Conservation (phyloP, 2,797 vertebrate species). For the Lithobates sylvaticus region DNA sequence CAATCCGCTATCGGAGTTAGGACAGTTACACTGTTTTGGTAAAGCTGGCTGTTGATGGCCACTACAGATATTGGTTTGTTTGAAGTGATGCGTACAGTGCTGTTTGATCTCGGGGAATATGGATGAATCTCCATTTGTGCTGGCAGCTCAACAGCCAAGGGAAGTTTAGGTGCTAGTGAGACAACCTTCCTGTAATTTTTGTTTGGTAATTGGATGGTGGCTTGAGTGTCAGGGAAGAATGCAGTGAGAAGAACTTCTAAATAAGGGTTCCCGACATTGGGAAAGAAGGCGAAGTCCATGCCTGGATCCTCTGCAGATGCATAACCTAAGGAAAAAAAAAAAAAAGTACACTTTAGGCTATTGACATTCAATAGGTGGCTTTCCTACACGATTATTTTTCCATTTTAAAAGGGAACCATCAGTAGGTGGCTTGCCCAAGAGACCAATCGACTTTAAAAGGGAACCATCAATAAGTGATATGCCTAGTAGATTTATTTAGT, state of each 20-base stretch:
- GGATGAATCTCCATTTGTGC: not conserved
- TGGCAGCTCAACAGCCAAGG: not conserved
- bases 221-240: conserved; percentile 20
- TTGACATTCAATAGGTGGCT: not conserved
- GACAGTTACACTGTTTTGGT: not conserved
- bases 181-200: not conserved
- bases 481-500: no score
- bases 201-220: not conserved
- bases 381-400: no score
- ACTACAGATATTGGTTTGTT: conserved; percentile 29
- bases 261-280: not conserved
- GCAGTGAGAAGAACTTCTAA: conserved; percentile 24
- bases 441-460: no score
- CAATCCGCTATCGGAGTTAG: conserved; percentile 14
- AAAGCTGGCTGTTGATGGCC: not conserved
- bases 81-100: not conserved
- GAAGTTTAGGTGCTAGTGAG: not conserved
- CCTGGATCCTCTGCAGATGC: not conserved
- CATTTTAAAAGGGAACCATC: not conserved
- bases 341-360: not conserved
- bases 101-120: not conserved
- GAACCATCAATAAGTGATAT: no score
- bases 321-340: not conserved
- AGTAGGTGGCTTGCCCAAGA: not conserved
- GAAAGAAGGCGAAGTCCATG: conserved; percentile 32